Base-by-base conservation (phyloP, 2,797 vertebrate genomes). In the Chelidonichthys spinosus region DNA sequence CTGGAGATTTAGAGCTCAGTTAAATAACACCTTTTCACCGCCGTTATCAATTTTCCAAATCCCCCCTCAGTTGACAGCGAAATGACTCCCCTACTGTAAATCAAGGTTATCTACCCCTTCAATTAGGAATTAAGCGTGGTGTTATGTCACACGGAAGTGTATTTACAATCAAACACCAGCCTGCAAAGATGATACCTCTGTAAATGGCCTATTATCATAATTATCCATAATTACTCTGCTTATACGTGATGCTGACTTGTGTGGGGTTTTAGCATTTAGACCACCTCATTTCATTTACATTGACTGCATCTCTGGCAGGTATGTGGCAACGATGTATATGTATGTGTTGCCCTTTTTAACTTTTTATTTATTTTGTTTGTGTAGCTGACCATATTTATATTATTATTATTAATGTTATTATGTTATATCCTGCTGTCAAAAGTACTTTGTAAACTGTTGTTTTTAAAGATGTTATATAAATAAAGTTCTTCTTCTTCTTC, bases 221-320 rank as follows among this genome's bases (percentile, higher is more conserved):
- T 81, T 76, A 74, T 43, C 8, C 37, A 54, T 50, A 76, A 79
- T 81, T 69, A 79, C 46, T 58, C 35, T 60, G 35, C 50, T 71
- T 50, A 8, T 15, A 33, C 47, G 53, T 11, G 6, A 70, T 25
- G 53, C n/a, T 47, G 15, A 63, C 42, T 32, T 69, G 33, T 60
- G 49, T 46, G 54, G 25, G 63, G 25, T 25, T 60, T 54, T 58
- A 76, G 18, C 62, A 60, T 72, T 59, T 50, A 54, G 10, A 44
- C 8, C 39, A 17, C 13, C 9, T 33, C 10, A 4, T 72, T 72
- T 61, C 13, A 66, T 63, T 74, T 25, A 33, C n/a, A 58, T 11
- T 49, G 8, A 54, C 50, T 42, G 25, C n/a, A 77, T 25, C n/a
- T 47, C n/a, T 25, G 54, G n/a, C 36, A 10, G 11, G 56, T 42